Conservation (phyloP, 2,888 invertebrate species). For the Sinelater perroti region DNA sequence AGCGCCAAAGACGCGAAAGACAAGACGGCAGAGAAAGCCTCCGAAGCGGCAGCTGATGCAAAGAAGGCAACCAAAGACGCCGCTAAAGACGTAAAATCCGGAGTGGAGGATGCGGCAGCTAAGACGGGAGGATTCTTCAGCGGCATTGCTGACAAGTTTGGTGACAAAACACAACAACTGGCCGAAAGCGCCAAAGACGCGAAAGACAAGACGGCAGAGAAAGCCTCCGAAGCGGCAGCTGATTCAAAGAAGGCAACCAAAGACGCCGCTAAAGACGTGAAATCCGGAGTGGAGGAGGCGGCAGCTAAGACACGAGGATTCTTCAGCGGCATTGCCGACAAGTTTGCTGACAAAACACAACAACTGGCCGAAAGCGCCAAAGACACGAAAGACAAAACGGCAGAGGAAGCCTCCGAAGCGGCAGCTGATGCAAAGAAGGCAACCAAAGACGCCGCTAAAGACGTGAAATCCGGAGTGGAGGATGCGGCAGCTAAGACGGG, state of each 20-base stretch:
- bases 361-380: conserved; percentile 24
- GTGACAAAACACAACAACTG: conserved; percentile 10
- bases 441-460: conserved; percentile 15
- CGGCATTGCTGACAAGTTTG: conserved; percentile 17
- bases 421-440: background rate
- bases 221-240: background rate
- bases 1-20: conserved; percentile 34
- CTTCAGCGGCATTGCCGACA: no score
- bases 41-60: conserved; percentile 2
- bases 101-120: no score
- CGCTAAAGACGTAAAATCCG: no score
- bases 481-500: conserved; percentile 24
- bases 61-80: background rate
- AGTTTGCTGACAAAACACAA: conserved; percentile 14
- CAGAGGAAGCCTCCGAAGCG: conserved; percentile 3
- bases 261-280: conserved; percentile 15
- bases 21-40: conserved; percentile 46
- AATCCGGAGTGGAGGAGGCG: no score
- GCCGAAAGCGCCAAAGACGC: no score
- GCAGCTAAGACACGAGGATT: no score
- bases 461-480: conserved; percentile 11
- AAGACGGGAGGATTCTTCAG: background rate
- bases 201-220: no score
- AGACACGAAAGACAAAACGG: conserved; percentile 19
- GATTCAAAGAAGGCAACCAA: conserved; percentile 5